Evolutionary conservation across 2,888 invertebrate genomes (phyloP).

Genomic region (Drosophila cognata): DNA sequence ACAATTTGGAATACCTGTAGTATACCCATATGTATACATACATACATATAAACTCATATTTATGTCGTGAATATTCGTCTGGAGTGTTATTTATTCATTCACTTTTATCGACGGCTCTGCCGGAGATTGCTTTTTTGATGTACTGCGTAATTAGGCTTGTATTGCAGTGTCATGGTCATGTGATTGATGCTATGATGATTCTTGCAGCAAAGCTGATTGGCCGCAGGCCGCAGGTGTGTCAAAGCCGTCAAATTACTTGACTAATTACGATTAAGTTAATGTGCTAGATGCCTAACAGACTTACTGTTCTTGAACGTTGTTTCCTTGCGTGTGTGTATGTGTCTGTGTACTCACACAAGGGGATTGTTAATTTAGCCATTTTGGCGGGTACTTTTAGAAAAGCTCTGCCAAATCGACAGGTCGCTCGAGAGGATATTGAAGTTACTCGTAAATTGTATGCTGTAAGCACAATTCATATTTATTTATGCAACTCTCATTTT

Average conservation of each 20-base stretch:
- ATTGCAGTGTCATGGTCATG: slow-evolving; percentile 9
- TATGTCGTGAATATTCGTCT: not conserved
- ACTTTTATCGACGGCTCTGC: slow-evolving; percentile 3
- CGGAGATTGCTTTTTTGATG: slow-evolving; percentile 14
- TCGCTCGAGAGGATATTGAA: slow-evolving; percentile 5
- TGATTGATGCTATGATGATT: slow-evolving; percentile 60
- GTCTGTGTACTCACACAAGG: not conserved
- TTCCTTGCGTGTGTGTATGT: not conserved
- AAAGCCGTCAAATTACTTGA: slow-evolving; percentile 42
- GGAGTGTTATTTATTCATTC: not conserved
- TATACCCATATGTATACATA: not conserved
- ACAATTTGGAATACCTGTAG: slow-evolving; percentile 9
- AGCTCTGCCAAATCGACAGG: not conserved
- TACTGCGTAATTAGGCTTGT: slow-evolving; percentile 14
- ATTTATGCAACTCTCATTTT: slow-evolving; percentile 41
- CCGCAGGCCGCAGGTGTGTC: slow-evolving; percentile 51
- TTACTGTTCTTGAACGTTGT: not conserved
- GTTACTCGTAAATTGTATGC: slow-evolving; percentile 4
- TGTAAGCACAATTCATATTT: slow-evolving; percentile 47
- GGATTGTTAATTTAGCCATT: not conserved
- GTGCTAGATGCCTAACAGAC: not conserved
- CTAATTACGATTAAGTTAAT: slow-evolving; percentile 55
- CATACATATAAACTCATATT: not conserved
- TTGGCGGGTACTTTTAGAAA: not conserved
- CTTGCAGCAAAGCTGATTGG: slow-evolving; percentile 9